phyloP scores from a whole-genome alignment of 2,113 vertebrate genomes.

The Glaucomys volans region DNA sequence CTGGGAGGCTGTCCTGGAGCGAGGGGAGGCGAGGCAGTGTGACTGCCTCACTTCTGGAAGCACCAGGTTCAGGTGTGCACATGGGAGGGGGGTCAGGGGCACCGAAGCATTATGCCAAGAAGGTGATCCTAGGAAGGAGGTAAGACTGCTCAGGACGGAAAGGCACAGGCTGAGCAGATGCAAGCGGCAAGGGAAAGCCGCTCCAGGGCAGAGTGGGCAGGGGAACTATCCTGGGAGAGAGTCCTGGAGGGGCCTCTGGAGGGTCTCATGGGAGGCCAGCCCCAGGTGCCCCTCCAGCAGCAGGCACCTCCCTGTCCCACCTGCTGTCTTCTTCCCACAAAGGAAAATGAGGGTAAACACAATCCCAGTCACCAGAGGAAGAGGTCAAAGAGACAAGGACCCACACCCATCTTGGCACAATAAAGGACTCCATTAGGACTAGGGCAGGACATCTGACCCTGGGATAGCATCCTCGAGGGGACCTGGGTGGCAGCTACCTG shows the following conservation, averaged over 20 bases:
- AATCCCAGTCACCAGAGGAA: neutral
- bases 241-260: neutral
- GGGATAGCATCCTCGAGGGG: neutral
- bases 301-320: no score
- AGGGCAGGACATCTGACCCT: neutral
- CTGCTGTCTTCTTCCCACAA: neutral
- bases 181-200: no score
- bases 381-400: no score
- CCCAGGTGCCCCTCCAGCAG: neutral
- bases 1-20: neutral
- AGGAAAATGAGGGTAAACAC: no score
- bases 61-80: rapidly evolving
- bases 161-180: no score
- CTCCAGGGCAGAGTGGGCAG: no score
- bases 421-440: neutral
- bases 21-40: neutral
- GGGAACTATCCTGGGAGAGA: neutral
- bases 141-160: no score
- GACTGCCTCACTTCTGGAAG: rapidly evolving
- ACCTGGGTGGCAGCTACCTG: no score
- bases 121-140: no score
- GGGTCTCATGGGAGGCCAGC: neutral
- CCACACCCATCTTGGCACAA: neutral
- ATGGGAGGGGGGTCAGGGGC: neutral
- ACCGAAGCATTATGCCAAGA: neutral